These are phyloP conservation scores for Oscheius sp. DNA, from an alignment of 1,140 invertebrate species.

Conservation along the genomic window DNA sequence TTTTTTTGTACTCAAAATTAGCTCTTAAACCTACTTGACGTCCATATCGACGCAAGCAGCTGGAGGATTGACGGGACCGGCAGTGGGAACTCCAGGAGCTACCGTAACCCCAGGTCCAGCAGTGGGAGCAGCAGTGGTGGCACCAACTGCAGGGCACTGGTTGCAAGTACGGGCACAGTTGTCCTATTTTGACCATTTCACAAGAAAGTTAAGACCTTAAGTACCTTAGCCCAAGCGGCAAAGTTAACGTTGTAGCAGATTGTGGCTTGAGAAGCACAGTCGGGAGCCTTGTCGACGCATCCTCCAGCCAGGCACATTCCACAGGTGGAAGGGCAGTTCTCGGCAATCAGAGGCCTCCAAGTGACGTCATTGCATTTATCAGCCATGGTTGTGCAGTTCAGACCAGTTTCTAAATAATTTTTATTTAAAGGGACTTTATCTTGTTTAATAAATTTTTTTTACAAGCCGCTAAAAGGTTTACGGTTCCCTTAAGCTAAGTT, in stretches of 20 bases:
- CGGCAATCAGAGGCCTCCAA: slow-evolving; percentile 19
- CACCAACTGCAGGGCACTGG: neutral
- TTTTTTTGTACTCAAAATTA: neutral
- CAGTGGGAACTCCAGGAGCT: too few species aligned
- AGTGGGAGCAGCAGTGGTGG: neutral
- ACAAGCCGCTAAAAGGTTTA: too few species aligned
- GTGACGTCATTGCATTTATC: slow-evolving; percentile 1
- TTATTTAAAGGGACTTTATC: too few species aligned
- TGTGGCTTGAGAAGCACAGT: slow-evolving; percentile 7
- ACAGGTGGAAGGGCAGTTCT: slow-evolving; percentile 11
- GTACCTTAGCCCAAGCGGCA: neutral
- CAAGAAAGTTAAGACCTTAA: too few species aligned
- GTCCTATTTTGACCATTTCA: too few species aligned
- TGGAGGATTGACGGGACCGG: too few species aligned
- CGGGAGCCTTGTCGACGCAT: slow-evolving; percentile 18
- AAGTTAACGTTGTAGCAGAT: slow-evolving; percentile 7
- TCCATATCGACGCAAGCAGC: neutral
- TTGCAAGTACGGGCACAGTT: neutral
- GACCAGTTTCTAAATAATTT: slow-evolving; percentile 1
- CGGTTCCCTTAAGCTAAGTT: too few species aligned
- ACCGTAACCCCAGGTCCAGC: too few species aligned
- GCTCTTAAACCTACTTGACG: neutral
- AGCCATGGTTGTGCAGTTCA: slow-evolving; percentile 18
- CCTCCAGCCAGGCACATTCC: slow-evolving; percentile 18
- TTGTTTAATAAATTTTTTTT: too few species aligned